phyloP scores from a whole-genome alignment of 2,113 vertebrate species.

The Xiphophorus couchianus region DNA sequence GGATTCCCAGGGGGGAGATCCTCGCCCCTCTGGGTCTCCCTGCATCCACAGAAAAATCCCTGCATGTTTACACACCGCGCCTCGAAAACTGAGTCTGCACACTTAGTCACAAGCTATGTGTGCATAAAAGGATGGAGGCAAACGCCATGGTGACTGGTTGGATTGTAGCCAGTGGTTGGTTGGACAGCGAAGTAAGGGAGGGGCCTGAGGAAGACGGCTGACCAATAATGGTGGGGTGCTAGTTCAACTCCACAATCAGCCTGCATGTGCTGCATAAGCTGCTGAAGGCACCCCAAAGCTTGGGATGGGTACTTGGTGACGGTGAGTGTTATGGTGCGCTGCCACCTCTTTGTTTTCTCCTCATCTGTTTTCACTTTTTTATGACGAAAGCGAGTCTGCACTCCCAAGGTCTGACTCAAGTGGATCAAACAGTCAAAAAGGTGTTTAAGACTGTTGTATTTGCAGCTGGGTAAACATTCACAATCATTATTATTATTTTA shows the following conservation, averaged over 20 bases:
- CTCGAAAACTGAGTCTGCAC: slow-evolving; percentile 1
- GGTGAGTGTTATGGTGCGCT: neutral
- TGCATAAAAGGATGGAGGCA: slow-evolving; percentile 35
- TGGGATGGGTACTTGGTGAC: slow-evolving; percentile 3
- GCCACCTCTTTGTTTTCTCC: slow-evolving; percentile 3
- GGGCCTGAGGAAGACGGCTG: slow-evolving; percentile 23
- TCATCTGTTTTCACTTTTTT: slow-evolving; percentile 4
- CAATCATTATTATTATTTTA: neutral
- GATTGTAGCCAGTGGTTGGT: slow-evolving; percentile 41
- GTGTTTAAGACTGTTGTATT: neutral
- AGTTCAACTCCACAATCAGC: slow-evolving; percentile 33
- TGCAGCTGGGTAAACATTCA: no score
- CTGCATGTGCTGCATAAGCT: slow-evolving; percentile 39
- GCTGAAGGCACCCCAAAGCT: slow-evolving; percentile 6
- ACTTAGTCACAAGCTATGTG: slow-evolving; percentile 8
- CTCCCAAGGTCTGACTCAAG: slow-evolving; percentile 2
- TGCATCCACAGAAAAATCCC: slow-evolving; percentile 26
- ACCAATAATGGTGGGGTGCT: slow-evolving; percentile 29
- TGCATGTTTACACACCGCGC: slow-evolving; percentile 35
- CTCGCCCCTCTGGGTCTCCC: slow-evolving; percentile 44
- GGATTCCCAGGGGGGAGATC: slow-evolving; percentile 57
- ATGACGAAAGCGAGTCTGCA: neutral
- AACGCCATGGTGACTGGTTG: slow-evolving; percentile 60
- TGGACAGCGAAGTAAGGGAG: slow-evolving; percentile 18
- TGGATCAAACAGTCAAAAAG: neutral